A percentile compares a stretch with the other conserved stretches of the same genome.
Evolutionary conservation across 1,140 invertebrate genomes (phyloP).

Genomic region (Drosophila gunungcola): DNA sequence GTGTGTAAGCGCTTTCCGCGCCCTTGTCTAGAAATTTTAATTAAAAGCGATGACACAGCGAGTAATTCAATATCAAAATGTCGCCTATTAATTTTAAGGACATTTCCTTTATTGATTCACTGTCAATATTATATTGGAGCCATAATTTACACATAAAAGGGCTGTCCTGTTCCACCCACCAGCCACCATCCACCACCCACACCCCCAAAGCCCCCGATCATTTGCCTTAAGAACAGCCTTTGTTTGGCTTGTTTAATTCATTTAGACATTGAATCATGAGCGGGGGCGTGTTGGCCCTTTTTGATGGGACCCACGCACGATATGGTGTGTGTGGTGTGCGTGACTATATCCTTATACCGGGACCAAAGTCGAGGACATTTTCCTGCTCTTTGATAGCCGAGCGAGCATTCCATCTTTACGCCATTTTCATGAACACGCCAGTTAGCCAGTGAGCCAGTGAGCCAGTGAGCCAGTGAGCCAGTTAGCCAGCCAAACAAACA

Average conservation of each 20-base stretch:
- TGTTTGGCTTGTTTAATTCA: constrained; percentile 58
- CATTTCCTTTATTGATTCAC: constrained; percentile 84
- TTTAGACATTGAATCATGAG: constrained; percentile 63
- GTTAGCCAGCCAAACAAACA: constrained; percentile 28
- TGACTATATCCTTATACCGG: constrained; percentile 18
- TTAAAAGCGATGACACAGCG: constrained; percentile 84
- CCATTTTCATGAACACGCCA: constrained; percentile 52
- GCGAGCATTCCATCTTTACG: constrained; percentile 61
- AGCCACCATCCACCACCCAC: background rate
- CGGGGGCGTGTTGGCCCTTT: constrained; percentile 65
- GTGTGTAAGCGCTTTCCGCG: constrained; percentile 49
- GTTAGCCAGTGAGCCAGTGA: background rate
- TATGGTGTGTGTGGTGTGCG: constrained; percentile 41
- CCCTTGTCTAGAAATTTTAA: constrained; percentile 82
- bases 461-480: constrained; percentile 8
- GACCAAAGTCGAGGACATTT: constrained; percentile 39
- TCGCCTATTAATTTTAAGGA: constrained; percentile 83
- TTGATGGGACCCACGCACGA: constrained; percentile 66
- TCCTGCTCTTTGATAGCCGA: constrained; percentile 59
- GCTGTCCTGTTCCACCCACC: constrained; percentile 8
- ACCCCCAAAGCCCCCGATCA: constrained; percentile 8
- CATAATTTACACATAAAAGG: constrained; percentile 84
- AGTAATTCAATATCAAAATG: constrained; percentile 84
- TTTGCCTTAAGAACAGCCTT: constrained; percentile 13
- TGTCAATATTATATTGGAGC: constrained; percentile 83